These are phyloP conservation scores for Tretioscincus oriximinensis DNA, from an alignment of 2,113 vertebrate species.

Conservation along the genomic window DNA sequence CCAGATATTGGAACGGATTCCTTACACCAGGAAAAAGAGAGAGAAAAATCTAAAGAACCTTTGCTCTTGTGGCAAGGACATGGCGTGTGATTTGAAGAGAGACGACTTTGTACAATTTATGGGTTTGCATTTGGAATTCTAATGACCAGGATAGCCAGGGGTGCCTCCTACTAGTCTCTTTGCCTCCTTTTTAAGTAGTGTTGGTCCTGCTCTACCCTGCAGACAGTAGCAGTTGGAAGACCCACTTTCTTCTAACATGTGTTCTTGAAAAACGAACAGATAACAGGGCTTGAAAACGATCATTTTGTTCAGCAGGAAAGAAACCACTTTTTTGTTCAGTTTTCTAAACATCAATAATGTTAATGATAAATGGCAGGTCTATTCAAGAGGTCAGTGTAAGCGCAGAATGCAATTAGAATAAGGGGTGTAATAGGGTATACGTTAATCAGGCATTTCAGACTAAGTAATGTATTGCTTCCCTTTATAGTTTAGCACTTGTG, in stretches of 20 bases:
- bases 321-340: rapidly evolving
- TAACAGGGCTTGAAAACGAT: constrained; percentile 4
- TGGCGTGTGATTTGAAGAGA: constrained; percentile 31
- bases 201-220: neutral
- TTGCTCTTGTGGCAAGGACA: neutral
- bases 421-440: neutral
- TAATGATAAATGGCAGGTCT: neutral
- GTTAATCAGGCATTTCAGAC: neutral
- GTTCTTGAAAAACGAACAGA: constrained; percentile 12
- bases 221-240: neutral
- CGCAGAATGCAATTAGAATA: neutral
- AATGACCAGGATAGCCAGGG: constrained; percentile 6
- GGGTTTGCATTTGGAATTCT: constrained; percentile 3
- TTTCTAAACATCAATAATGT: neutral
- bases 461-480: neutral
- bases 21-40: constrained; percentile 14
- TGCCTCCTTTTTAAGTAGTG: neutral
- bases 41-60: constrained; percentile 15
- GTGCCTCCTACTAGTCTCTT: constrained; percentile 2
- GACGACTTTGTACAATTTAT: constrained; percentile 27
- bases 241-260: neutral
- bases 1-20: constrained; percentile 25
- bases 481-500: neutral
- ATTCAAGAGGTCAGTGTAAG: neutral
- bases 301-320: constrained; percentile 8